Conservation (phyloP, 2,888 invertebrate genomes). For the Peribatodes rhomboidaria region DNA sequence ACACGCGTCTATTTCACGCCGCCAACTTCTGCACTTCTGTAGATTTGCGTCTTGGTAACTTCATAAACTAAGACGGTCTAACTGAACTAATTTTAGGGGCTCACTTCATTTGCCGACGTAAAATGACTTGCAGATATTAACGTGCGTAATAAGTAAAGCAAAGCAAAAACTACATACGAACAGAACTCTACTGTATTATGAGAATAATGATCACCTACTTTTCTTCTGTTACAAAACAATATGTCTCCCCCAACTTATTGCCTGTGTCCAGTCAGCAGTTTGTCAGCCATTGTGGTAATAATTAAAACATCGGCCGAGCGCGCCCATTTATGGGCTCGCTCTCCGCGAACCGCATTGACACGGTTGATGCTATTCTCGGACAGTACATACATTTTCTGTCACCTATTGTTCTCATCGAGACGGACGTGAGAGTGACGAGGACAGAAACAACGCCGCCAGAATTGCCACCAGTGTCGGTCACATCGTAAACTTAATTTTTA, state of each 20-base stretch:
- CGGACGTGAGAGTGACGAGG: background rate
- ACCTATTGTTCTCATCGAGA: background rate
- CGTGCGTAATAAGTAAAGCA: too few species aligned
- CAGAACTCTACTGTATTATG: too few species aligned
- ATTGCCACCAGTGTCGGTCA: slow-evolving; percentile 29
- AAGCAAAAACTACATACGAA: too few species aligned
- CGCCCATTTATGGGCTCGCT: slow-evolving; percentile 28
- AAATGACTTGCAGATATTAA: too few species aligned
- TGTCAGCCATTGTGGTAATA: slow-evolving; percentile 61
- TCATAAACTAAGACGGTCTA: too few species aligned
- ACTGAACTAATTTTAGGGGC: too few species aligned
- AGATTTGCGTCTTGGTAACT: too few species aligned
- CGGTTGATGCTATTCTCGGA: background rate
- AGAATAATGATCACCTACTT: too few species aligned
- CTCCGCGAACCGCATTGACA: slow-evolving; percentile 25
- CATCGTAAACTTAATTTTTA: slow-evolving; percentile 52
- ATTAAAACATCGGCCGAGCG: slow-evolving; percentile 59
- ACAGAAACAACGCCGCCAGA: background rate
- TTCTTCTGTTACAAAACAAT: background rate
- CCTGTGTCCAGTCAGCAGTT: slow-evolving; percentile 60
- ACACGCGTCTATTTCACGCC: too few species aligned
- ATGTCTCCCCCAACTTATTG: background rate
- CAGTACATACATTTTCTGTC: background rate
- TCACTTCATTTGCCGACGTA: too few species aligned
- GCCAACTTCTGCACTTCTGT: too few species aligned